Evolutionary conservation across 2,113 vertebrate genomes (phyloP).

Genomic region (Lampris megalopsis): DNA sequence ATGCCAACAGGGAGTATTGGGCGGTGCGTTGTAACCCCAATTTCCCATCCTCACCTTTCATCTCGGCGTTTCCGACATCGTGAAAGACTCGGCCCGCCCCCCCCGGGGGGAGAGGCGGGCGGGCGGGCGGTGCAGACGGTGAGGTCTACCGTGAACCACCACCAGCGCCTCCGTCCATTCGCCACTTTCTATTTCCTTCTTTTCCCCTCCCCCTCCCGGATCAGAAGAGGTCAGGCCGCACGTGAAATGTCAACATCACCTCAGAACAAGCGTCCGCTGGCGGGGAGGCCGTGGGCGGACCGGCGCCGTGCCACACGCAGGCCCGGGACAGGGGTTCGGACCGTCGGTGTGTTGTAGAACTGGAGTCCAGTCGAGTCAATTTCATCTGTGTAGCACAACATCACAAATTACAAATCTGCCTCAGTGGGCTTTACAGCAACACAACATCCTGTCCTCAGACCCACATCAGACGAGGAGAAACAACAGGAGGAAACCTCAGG

Average conservation of each 20-base stretch:
- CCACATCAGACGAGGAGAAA: too few relatives aligned
- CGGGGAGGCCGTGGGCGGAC: constrained; percentile 27
- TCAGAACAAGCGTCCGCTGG: constrained; percentile 46
- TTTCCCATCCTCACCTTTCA: constrained; percentile 49
- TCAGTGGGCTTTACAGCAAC: too few relatives aligned
- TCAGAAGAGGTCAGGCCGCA: constrained; percentile 36
- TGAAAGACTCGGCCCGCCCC: not conserved
- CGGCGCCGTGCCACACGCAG: not conserved
- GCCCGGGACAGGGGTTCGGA: constrained; percentile 9
- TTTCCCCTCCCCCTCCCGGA: not conserved
- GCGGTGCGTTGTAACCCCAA: constrained; percentile 53
- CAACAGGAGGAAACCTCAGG: too few relatives aligned
- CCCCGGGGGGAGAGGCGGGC: constrained; percentile 17
- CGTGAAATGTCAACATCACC: constrained; percentile 45
- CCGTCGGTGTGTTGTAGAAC: constrained; percentile 27
- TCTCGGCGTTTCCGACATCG: constrained; percentile 41
- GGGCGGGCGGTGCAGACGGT: constrained; percentile 12
- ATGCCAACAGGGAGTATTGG: constrained; percentile 64
- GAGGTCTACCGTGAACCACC: not conserved
- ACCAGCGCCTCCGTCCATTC: too few relatives aligned
- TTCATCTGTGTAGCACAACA: too few relatives aligned
- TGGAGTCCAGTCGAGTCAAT: not conserved
- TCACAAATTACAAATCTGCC: too few relatives aligned
- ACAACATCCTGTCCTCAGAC: too few relatives aligned
- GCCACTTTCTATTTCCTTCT: too few relatives aligned